Conservation (phyloP, 2,888 invertebrate genomes). For the Dicyrtomina minuta region DNA sequence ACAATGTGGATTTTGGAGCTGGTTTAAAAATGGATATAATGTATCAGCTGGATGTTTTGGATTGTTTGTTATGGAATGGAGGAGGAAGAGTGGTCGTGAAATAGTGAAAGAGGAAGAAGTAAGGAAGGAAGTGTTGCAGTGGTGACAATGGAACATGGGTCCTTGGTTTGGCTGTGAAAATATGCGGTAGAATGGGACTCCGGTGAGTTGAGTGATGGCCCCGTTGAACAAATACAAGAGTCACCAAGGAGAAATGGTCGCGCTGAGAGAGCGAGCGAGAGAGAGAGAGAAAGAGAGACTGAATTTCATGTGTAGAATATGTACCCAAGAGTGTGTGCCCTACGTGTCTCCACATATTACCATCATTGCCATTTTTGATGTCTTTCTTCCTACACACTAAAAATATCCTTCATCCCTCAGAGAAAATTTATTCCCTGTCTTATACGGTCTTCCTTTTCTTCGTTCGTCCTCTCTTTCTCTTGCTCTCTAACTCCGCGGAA, state of each 20-base stretch:
- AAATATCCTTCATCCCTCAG: slow-evolving; percentile 27
- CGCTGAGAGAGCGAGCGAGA: slow-evolving; percentile 17
- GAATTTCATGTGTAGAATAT: background rate
- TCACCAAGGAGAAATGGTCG: slow-evolving; percentile 8
- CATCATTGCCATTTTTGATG: slow-evolving; percentile 36
- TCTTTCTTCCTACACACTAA: slow-evolving; percentile 23
- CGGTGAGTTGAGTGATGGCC: slow-evolving; percentile 20
- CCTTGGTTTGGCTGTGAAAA: background rate
- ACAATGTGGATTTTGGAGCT: too few relatives aligned
- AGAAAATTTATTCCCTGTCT: slow-evolving; percentile 27
- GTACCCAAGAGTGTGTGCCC: slow-evolving; percentile 9
- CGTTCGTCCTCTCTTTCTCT: background rate
- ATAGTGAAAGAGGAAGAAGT: background rate
- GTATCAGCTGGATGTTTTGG: background rate
- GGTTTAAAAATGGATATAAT: too few relatives aligned
- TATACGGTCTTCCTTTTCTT: slow-evolving; percentile 10
- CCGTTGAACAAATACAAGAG: background rate
- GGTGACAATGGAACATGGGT: slow-evolving; percentile 15
- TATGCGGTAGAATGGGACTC: background rate
- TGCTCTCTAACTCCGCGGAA: slow-evolving; percentile 32
- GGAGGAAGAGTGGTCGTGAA: background rate
- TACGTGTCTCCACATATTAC: slow-evolving; percentile 42
- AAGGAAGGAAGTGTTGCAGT: slow-evolving; percentile 11
- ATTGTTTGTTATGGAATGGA: background rate
- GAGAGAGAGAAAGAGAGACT: slow-evolving; percentile 14